A percentile compares a stretch with the other conserved stretches of the same genome.
Conservation (phyloP, 2,888 invertebrate species). For the Zeuzera pyrina region DNA sequence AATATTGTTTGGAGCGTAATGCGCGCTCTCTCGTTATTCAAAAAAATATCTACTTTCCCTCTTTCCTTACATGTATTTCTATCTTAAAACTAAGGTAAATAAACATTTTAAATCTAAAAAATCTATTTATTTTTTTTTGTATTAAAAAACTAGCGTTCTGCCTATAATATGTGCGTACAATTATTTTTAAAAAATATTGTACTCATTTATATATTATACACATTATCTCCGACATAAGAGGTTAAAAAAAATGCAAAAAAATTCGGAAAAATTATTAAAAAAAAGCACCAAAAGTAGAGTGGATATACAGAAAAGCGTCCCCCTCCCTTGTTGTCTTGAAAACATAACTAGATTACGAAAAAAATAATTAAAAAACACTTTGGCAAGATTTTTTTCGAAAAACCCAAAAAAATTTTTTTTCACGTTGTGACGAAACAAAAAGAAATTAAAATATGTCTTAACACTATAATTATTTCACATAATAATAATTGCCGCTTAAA, state of each 20-base stretch:
- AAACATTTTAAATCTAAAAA: slow-evolving; percentile 19
- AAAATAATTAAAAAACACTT: slow-evolving; percentile 30
- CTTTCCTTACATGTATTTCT: slow-evolving; percentile 26
- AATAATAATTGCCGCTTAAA: slow-evolving; percentile 55
- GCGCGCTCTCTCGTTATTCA: background rate
- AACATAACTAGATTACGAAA: slow-evolving; percentile 7
- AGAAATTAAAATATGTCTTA: slow-evolving; percentile 15
- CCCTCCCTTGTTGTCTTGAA: no score
- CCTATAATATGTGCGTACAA: slow-evolving; percentile 30
- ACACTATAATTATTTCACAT: slow-evolving; percentile 25
- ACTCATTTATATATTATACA: slow-evolving; percentile 7
- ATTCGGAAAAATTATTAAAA: slow-evolving; percentile 15
- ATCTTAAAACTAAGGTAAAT: slow-evolving; percentile 36
- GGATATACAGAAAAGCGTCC: no score
- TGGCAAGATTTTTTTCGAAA: slow-evolving; percentile 21
- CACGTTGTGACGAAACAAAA: slow-evolving; percentile 28
- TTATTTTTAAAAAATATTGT: slow-evolving; percentile 15
- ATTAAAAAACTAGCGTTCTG: slow-evolving; percentile 25
- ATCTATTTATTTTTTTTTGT: slow-evolving; percentile 18
- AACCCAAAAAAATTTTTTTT: slow-evolving; percentile 15
- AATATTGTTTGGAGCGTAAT: slow-evolving; percentile 5
- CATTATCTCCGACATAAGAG: background rate
- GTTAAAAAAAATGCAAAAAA: slow-evolving; percentile 21
- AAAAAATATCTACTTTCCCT: slow-evolving; percentile 26
- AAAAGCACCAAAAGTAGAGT: slow-evolving; percentile 9